Base-by-base conservation (phyloP, 2,888 invertebrate species). In the Gymnosoma rotundatum region DNA sequence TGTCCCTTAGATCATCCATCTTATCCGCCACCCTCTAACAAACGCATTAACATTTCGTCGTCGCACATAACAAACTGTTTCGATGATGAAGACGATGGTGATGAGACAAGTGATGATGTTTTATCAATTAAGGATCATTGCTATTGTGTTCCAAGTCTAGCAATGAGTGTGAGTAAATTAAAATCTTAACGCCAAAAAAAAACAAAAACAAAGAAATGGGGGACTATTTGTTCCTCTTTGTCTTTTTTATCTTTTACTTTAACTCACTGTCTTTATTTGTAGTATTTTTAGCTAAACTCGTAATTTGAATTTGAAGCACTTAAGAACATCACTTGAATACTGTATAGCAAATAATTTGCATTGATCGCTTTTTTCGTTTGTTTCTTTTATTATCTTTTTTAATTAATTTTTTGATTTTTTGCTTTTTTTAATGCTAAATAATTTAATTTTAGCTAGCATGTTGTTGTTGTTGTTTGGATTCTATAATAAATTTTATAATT, bases 91-190 rank as follows among this genome's bases (percentile, higher is more conserved):
- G 88, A 89, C n/a, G 89, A 89, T 18, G 89, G 87, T 16, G 86
- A 88, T 5, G 88, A 87, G n/a, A 89, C 89, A 36, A 88, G 88
- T 83, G 92, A 92, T 54, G 92, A 91, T 86, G 87, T 89, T 70
- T 88, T 91, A 60, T 90, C 90, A 76, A 88, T 91, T 52, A 91
- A 91, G 88, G 91, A 92, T 83, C 92, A 92, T 86, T 91, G 89
- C 87, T 92, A 91, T 87, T 89, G 90, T 85, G 90, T 92, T 83
- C 90, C 90, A 83, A 91, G 89, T 87, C 88, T 91, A 88, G 90
- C 91, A 87, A 90, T 88, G 88, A 92, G 89, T 89, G 91, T 91
- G 91, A 91, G 91, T 91, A 90, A 85, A 58, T 66, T 58, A 48
- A 16, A 45, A 72, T 56, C 56, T 50, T 72, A 50, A 66, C 48